Conservation (phyloP, 2,888 invertebrate species). For the Synanthedon myopaeformis region DNA sequence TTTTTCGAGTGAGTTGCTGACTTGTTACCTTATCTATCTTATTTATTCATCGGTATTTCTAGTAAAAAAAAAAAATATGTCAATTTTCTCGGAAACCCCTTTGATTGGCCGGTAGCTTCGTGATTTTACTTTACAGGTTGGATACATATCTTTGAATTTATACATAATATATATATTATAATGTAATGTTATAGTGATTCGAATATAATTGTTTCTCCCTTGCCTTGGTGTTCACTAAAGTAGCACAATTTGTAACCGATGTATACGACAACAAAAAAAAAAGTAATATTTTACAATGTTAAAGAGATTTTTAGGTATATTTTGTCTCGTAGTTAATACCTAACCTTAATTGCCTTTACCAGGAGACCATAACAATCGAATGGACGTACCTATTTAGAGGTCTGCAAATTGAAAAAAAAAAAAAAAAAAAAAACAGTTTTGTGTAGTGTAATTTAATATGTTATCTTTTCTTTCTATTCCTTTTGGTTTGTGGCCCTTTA, state of each 20-base stretch:
- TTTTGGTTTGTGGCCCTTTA: slow-evolving; percentile 30
- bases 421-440: background rate
- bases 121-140: slow-evolving; percentile 60
- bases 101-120: slow-evolving; percentile 34
- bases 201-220: slow-evolving; percentile 53
- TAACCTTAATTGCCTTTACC: slow-evolving; percentile 58
- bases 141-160: slow-evolving; percentile 66
- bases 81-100: slow-evolving; percentile 37
- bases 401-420: slow-evolving; percentile 3
- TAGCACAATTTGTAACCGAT: slow-evolving; percentile 70
- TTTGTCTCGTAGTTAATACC: slow-evolving; percentile 49
- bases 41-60: slow-evolving; percentile 44
- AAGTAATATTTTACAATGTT: slow-evolving; percentile 63
- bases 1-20: slow-evolving; percentile 32
- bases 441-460: no score
- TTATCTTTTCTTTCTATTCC: background rate
- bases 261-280: slow-evolving; percentile 60
- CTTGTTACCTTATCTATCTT: slow-evolving; percentile 42
- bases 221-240: slow-evolving; percentile 66
- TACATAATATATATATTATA: slow-evolving; percentile 41
- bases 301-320: slow-evolving; percentile 64
- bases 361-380: slow-evolving; percentile 42
- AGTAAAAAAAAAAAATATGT: slow-evolving; percentile 32
- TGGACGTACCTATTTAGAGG: slow-evolving; percentile 14
- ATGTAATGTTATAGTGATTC: slow-evolving; percentile 35